These are phyloP conservation scores for Eriosoma lanigerum DNA, from an alignment of 1,140 invertebrate genomes.

Conservation along the genomic window DNA sequence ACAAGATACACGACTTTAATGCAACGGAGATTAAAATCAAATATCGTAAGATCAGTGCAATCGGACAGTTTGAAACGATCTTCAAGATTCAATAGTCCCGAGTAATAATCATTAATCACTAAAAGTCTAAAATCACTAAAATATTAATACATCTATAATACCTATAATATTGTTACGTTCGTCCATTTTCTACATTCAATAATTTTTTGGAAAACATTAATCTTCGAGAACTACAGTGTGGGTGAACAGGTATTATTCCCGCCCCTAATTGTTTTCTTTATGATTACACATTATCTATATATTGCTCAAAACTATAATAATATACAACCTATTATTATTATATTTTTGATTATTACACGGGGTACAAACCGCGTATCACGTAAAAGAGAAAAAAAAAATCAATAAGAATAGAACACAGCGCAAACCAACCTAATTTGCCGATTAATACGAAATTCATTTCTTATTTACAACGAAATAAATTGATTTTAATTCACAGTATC, in stretches of 20 bases:
- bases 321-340: too few species aligned
- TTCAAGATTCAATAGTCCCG: neutral
- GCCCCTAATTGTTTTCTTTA: slow-evolving; percentile 50
- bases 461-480: neutral
- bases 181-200: slow-evolving; percentile 47
- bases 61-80: neutral
- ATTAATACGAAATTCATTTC: neutral
- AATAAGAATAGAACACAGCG: neutral
- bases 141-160: neutral
- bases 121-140: neutral
- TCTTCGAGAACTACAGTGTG: slow-evolving; percentile 45
- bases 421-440: neutral
- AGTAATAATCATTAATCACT: neutral
- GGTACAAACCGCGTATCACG: too few species aligned
- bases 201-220: slow-evolving; percentile 46
- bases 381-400: neutral
- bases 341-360: too few species aligned
- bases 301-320: neutral
- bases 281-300: slow-evolving; percentile 37
- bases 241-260: slow-evolving; percentile 52
- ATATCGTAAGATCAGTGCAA: neutral
- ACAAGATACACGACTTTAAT: neutral
- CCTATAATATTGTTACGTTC: neutral
- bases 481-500: slow-evolving; percentile 1
- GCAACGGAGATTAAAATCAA: slow-evolving; percentile 3